These are phyloP conservation scores for Limnephilus auricula DNA, from an alignment of 2,888 invertebrate genomes.

Conservation along the genomic window DNA sequence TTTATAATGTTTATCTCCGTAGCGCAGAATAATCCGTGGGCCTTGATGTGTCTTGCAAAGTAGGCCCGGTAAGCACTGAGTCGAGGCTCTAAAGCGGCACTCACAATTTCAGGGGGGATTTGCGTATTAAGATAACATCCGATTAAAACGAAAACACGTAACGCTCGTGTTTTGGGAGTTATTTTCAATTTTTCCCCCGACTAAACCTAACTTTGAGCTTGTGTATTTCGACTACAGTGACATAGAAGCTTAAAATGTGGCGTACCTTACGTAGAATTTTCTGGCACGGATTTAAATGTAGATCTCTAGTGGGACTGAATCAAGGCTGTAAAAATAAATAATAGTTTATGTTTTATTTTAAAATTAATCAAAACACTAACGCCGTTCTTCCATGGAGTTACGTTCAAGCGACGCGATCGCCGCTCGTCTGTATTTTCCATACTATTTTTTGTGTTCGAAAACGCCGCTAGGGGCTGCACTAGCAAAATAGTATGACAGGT, in stretches of 20 bases:
- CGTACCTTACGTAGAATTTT: background rate
- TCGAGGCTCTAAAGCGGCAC: slow-evolving; percentile 11
- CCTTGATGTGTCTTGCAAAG: background rate
- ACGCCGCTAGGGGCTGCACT: no score
- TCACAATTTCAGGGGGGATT: slow-evolving; percentile 5
- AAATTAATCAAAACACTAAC: no score
- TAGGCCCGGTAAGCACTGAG: background rate
- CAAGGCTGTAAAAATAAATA: no score
- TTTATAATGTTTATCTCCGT: background rate
- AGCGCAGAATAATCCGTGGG: background rate
- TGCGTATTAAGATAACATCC: background rate
- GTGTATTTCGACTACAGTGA: slow-evolving; percentile 9
- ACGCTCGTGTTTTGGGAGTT: slow-evolving; percentile 6
- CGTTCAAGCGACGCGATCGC: no score
- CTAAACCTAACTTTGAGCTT: slow-evolving; percentile 3
- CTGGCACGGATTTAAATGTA: background rate
- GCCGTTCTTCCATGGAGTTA: no score
- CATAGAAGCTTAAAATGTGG: slow-evolving; percentile 27
- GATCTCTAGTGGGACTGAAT: background rate
- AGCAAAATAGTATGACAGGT: no score
- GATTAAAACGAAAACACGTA: background rate
- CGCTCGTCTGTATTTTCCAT: no score
- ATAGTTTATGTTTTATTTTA: no score
- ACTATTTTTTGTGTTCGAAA: no score
- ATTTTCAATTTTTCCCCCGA: slow-evolving; percentile 19